Evolutionary conservation across 2,888 invertebrate species (phyloP).

Genomic region (Resseliella maxima): DNA sequence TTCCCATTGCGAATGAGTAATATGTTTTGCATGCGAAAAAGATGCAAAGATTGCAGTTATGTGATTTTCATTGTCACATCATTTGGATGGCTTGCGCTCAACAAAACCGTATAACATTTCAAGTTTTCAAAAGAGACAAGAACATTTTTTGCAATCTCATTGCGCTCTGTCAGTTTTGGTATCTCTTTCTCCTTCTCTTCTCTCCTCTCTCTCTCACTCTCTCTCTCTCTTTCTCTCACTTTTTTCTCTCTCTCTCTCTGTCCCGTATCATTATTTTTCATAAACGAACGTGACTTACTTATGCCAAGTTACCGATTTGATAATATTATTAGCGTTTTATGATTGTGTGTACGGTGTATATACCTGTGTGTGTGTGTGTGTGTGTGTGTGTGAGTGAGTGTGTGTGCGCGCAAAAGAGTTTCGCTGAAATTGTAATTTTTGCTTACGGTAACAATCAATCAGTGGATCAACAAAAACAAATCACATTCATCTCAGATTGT

Average conservation of each 20-base stretch:
- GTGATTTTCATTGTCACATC: slow-evolving; percentile 7
- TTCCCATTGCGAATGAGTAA: not conserved
- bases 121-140: no score
- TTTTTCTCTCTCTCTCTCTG: no score
- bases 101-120: no score
- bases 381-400: no score
- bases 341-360: no score
- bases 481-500: slow-evolving; percentile 15
- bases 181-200: no score
- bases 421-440: slow-evolving; percentile 20
- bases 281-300: slow-evolving; percentile 33
- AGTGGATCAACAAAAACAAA: slow-evolving; percentile 28
- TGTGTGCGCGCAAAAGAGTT: not conserved
- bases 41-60: not conserved
- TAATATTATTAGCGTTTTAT: not conserved
- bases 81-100: not conserved
- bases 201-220: no score
- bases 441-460: not conserved
- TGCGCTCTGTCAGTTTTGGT: no score
- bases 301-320: not conserved
- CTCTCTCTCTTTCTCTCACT: no score
- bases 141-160: no score
- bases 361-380: no score
- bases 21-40: not conserved
- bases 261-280: no score